Evolutionary conservation across 2,888 invertebrate genomes (phyloP).

Genomic region (Philaethria dido): DNA sequence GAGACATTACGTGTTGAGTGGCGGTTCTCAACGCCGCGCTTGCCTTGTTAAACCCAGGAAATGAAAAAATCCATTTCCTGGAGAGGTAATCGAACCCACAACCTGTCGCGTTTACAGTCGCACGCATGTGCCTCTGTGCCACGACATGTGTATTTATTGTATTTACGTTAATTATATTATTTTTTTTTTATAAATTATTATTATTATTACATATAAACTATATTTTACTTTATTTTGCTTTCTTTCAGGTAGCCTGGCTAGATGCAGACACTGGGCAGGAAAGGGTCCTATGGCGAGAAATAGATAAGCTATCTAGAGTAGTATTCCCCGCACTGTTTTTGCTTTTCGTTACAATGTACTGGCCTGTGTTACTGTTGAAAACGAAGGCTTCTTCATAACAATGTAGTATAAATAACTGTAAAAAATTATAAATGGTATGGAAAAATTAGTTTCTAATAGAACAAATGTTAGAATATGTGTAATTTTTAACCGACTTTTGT

Average conservation of each 20-base stretch:
- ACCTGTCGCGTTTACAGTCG: no score
- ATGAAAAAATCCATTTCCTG: no score
- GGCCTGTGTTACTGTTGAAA: constrained; percentile 90
- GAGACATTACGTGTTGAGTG: no score
- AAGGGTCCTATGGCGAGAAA: constrained; percentile 90
- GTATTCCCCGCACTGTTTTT: constrained; percentile 91
- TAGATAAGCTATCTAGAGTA: constrained; percentile 89
- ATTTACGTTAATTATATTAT: neutral
- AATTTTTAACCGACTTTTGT: neutral
- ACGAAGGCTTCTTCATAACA: constrained; percentile 80
- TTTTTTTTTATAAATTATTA: neutral
- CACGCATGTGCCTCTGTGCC: no score
- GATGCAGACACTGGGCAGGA: constrained; percentile 88
- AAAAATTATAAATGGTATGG: neutral
- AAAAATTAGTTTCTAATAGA: neutral
- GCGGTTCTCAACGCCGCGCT: no score
- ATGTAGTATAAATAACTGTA: neutral
- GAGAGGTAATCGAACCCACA: no score
- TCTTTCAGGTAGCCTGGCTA: constrained; percentile 84
- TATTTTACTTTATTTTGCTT: no score
- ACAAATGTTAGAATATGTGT: neutral
- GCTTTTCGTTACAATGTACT: constrained; percentile 89
- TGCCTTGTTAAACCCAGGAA: no score
- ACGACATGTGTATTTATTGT: no score
- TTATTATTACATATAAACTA: no score